Conservation (phyloP, 2,797 vertebrate species). For the Dendrocincla tyrannina region DNA sequence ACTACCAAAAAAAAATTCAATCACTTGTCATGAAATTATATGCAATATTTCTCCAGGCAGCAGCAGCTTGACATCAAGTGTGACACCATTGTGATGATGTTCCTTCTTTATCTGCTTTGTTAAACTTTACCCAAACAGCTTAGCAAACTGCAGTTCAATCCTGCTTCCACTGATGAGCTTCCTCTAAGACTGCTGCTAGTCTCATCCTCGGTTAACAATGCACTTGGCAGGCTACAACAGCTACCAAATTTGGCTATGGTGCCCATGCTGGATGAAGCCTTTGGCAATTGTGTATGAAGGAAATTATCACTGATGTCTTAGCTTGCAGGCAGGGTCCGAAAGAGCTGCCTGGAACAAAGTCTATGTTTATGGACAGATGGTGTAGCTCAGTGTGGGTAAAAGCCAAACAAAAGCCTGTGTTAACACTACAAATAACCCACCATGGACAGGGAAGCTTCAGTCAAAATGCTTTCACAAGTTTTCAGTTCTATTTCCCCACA, state of each 20-base stretch:
- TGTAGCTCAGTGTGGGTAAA: background rate
- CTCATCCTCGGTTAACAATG: background rate
- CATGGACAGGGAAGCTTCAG: background rate
- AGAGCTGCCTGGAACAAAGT: background rate
- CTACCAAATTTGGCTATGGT: background rate
- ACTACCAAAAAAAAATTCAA: background rate
- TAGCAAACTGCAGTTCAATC: background rate
- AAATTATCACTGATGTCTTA: background rate
- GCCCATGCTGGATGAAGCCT: background rate
- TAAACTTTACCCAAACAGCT: background rate
- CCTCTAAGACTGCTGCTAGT: background rate
- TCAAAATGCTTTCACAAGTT: background rate
- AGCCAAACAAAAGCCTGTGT: background rate
- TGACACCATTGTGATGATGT: background rate
- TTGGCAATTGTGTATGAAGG: background rate
- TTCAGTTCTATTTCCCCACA: background rate
- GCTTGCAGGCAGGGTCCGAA: background rate
- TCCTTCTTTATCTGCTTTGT: background rate
- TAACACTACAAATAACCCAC: background rate
- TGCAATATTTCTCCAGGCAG: background rate
- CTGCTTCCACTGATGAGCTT: background rate
- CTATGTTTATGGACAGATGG: background rate
- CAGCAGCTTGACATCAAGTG: background rate
- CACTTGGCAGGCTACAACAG: background rate
- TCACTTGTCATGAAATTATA: background rate